A percentile compares a stretch with the other conserved stretches of the same genome.
phyloP scores from a whole-genome alignment of 2,113 vertebrate genomes.

The Paramormyrops kingsleyae region DNA sequence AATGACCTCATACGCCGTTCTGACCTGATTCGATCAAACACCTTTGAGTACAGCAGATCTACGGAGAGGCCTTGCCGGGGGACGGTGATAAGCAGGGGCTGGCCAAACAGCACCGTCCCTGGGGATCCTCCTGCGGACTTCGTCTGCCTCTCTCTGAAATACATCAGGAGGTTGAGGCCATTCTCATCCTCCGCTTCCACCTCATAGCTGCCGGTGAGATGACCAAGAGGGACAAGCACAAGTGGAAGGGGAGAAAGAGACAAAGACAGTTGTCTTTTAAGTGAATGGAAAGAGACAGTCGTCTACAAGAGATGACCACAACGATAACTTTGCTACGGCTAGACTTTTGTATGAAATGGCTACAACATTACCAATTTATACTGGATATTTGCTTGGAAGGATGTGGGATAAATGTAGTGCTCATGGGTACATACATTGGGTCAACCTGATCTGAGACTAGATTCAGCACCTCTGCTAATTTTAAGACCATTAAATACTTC shows the following conservation, averaged over 20 bases:
- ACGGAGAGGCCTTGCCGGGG: conserved; percentile 75
- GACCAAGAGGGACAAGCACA: neutral
- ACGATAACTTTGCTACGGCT: neutral
- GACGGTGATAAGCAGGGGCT: conserved; percentile 82
- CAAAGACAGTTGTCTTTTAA: neutral
- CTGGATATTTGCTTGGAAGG: neutral
- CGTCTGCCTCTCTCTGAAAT: conserved; percentile 83
- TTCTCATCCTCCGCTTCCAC: conserved; percentile 64
- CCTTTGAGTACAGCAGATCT: conserved; percentile 71
- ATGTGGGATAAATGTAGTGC: neutral
- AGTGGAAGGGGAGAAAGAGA: neutral
- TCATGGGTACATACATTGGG: neutral
- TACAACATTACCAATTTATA: neutral
- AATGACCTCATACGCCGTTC: conserved; percentile 28
- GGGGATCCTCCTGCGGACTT: conserved; percentile 68
- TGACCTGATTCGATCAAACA: conserved; percentile 82
- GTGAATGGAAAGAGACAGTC: neutral
- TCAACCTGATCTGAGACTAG: neutral
- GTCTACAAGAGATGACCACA: neutral
- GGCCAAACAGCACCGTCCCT: conserved; percentile 80
- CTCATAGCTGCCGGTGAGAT: conserved; percentile 69
- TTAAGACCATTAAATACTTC: neutral
- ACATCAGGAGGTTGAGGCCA: conserved; percentile 75
- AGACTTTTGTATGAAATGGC: neutral
- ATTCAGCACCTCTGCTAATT: neutral